Base-by-base conservation (phyloP, 2,888 invertebrate genomes). In the Drymonia ruficornis region DNA sequence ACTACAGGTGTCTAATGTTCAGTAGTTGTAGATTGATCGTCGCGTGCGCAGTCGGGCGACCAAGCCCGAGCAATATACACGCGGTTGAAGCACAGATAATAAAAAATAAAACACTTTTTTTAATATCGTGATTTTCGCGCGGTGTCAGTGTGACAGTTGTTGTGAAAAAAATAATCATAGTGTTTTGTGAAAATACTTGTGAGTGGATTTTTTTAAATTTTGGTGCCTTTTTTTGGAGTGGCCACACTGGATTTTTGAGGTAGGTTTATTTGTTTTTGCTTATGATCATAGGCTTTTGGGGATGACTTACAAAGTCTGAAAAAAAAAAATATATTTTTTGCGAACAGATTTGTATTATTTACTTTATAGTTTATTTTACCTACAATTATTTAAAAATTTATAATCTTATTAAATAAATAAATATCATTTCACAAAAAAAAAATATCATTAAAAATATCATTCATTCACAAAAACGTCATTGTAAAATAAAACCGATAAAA, bases 11-110 rank as follows among this genome's bases (percentile, higher is more conserved):
- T n/a, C 36, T 36, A n/a, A 36, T n/a, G 36, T 13, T n/a, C n/a
- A 6, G 9, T 12, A n/a, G 31, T 7, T 11, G 2, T 36, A 16
- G 8, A 40, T 62, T 64, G 64, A 65, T 49, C 56, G 67, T 56
- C 56, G 45, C 55, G 49, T 48, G 49, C 47, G 67, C 77, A 79
- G 79, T 80, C 77, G 79, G 78, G 75, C 74, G 36, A 5, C 31
- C 55, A 58, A 62, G 79, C 76, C 78, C 79, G 79, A 62, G 62
- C 72, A 59, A 74, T 55, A 57, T 53, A 52, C 55, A 78, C 74
- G 76, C 67, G 60, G 61, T 50, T 28, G 50, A 34, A 57, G 59
- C 56, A 53, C 29, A 18, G 48, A 49, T 52, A n/a, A 53, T 52
- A 51, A 48, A 58, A 59, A 61, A 57, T 61, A 64, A 67, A 65